Base-by-base conservation (phyloP, 2,888 invertebrate species). In the Acleris sparsana region DNA sequence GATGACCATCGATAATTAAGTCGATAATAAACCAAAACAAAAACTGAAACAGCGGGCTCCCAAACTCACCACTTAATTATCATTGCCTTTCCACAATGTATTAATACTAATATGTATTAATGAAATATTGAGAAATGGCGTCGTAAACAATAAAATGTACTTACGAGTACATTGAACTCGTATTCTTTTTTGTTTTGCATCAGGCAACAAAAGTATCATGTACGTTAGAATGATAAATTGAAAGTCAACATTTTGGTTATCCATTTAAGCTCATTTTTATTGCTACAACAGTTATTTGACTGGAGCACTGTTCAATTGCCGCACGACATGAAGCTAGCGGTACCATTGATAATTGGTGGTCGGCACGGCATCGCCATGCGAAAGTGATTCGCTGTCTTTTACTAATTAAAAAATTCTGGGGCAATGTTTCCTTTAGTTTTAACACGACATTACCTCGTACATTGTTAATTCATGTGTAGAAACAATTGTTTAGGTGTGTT, bases 331-430 rank as follows among this genome's bases (percentile, higher is more conserved):
- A 48, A 60, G 52, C 48, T 62, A 62, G 46, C 53, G 20, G 62
- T 52, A 51, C 57, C 57, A 56, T 17, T 17, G 46, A 43, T 66
- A 66, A 66, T 66, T 62, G 66, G 56, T 16, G 66, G 66, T 25
- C 33, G 9, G 61, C 66, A 66, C 66, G 66, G 53, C 57, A 66
- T n/a, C 61, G 51, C 57, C 62, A 48, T 62, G 61, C 52, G 66
- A 66, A 66, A 66, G 66, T 66, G 61, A 62, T 66, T 62, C 66
- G 66, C 46, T 53, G 63, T 66, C 57, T 66, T 61, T 61, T 60
- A 39, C 51, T 57, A 66, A 66, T 66, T 66, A 66, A 66, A 66
- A 66, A 44, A 66, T 66, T 57, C 66, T 66, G 56, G 66, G 66
- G 22, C 66, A 57, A 13, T 29, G 46, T 53, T 53, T 62, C 62